These are phyloP conservation scores for Fringilla coelebs DNA, from an alignment of 2,797 vertebrate genomes.

Conservation along the genomic window DNA sequence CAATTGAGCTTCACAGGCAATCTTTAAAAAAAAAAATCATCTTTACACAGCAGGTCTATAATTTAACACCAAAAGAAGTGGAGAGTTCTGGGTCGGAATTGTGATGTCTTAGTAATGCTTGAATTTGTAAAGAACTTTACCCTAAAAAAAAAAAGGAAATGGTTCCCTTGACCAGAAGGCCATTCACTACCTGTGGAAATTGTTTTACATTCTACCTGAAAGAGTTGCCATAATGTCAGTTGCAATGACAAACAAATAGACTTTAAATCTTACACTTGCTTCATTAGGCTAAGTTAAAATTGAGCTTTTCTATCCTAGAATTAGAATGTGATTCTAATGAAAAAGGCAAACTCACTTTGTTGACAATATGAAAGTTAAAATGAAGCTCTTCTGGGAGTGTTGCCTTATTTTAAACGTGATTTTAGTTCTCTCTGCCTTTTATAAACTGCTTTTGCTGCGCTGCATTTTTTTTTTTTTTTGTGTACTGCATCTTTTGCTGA, in stretches of 20 bases:
- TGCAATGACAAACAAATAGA: not conserved
- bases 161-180: not conserved
- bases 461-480: not conserved
- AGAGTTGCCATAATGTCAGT: not conserved
- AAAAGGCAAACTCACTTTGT: not conserved
- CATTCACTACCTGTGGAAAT: not conserved
- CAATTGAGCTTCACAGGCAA: constrained; percentile 55
- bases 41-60: constrained; percentile 41
- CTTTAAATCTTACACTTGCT: not conserved
- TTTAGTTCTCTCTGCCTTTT: not conserved
- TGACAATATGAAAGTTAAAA: not conserved
- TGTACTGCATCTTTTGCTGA: not conserved
- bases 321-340: not conserved
- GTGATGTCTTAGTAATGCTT: not conserved
- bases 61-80: constrained; percentile 39
- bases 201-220: not conserved
- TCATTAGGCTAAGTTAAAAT: not conserved
- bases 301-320: not conserved
- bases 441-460: not conserved
- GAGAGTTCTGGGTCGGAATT: constrained; percentile 15
- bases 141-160: not conserved
- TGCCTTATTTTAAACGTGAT: not conserved
- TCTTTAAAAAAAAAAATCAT: not conserved
- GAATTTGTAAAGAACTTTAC: not conserved
- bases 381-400: not conserved